Conservation (phyloP, 2,888 invertebrate species). For the Labia minor region DNA sequence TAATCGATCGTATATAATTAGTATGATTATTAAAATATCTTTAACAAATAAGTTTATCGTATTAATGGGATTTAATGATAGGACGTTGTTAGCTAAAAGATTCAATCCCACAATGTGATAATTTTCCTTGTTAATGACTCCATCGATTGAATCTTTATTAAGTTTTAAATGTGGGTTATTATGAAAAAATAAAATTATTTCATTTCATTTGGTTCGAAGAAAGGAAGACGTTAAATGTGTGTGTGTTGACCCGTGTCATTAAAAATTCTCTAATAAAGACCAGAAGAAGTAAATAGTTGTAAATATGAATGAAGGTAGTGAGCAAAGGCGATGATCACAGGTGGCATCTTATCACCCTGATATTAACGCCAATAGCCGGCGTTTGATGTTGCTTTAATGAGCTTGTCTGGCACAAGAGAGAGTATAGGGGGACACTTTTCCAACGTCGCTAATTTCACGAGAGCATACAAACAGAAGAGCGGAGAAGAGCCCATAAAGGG, state of each 20-base stretch:
- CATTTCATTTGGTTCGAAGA: no score
- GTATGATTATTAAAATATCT: no score
- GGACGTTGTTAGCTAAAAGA: no score
- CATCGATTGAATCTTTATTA: no score
- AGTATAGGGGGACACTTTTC: background rate
- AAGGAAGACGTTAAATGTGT: background rate
- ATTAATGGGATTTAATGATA: no score
- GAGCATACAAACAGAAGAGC: background rate
- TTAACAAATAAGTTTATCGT: no score
- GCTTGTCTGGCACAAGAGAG: background rate
- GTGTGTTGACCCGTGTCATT: background rate
- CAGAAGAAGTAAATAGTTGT: background rate
- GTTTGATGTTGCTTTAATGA: constrained; percentile 1
- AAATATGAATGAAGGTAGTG: background rate
- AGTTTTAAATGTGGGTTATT: no score
- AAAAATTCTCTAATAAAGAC: background rate
- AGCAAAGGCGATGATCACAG: background rate
- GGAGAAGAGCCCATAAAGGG: background rate
- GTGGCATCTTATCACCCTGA: background rate
- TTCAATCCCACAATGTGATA: no score
- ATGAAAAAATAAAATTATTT: background rate
- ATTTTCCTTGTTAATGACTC: no score
- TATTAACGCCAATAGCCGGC: background rate
- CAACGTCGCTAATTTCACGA: background rate
- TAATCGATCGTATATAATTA: no score